These are phyloP conservation scores for Eubucco bourcierii DNA, from an alignment of 2,113 vertebrate genomes.

Conservation along the genomic window DNA sequence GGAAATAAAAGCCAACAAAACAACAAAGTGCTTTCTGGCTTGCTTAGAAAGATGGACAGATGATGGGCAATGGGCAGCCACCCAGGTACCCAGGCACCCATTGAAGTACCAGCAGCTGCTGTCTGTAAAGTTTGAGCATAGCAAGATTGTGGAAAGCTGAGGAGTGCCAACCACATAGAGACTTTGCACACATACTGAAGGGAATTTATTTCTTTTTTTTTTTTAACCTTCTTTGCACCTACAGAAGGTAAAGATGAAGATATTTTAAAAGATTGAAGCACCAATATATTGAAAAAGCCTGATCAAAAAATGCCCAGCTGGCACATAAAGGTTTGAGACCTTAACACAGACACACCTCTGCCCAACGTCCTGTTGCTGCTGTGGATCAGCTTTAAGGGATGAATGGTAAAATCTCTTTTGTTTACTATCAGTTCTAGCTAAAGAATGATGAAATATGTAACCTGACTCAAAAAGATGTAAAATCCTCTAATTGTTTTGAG, in stretches of 20 bases:
- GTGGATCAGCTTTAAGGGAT: not conserved
- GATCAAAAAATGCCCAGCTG: not conserved
- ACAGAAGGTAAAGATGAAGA: not conserved
- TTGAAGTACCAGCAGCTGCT: not conserved
- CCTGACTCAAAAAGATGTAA: not conserved
- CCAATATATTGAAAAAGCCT: not conserved
- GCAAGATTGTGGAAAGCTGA: constrained; percentile 3
- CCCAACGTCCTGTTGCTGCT: not conserved
- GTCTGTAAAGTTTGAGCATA: not conserved
- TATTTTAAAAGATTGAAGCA: not conserved
- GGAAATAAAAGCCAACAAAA: not conserved
- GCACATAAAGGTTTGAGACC: not conserved
- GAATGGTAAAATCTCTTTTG: not conserved
- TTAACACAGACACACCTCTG: not conserved
- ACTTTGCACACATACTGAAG: not conserved
- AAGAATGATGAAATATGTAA: not conserved
- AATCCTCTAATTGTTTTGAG: not conserved
- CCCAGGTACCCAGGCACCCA: too few species aligned
- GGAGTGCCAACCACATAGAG: not conserved
- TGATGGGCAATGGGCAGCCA: not conserved
- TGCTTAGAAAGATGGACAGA: not conserved
- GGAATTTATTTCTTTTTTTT: too few species aligned
- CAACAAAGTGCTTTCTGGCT: not conserved
- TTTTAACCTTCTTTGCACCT: not conserved
- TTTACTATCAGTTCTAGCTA: not conserved